Base-by-base conservation (phyloP, 2,888 invertebrate genomes). In the Oligia latruncula region DNA sequence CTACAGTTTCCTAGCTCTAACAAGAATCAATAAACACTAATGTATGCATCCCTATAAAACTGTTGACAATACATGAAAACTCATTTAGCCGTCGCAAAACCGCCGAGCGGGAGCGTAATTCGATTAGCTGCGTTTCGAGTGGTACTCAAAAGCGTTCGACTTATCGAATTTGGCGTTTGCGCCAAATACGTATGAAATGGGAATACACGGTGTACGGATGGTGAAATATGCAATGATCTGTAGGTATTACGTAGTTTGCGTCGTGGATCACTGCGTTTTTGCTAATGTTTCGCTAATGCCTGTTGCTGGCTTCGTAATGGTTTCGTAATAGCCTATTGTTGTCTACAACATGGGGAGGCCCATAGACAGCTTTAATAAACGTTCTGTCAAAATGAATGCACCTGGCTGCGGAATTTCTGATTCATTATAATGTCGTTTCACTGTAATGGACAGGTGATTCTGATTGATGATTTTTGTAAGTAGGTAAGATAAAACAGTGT, bases 81-180 rank as follows among this genome's bases (percentile, higher is more conserved):
- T 90, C 89, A 90, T 91, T 91, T 88, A 89, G 74, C 82, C 83
- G 70, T 83, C 72, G 89, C 88, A 88, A 87, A 92, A 91, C 91
- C 91, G 82, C 90, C 75, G 83, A 86, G 82, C 88, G 85, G 82
- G 89, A 87, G 87, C 89, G 91, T 93, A 92, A 94, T 93, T 92
- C 90, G 90, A 92, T 93, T 93, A 92, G 92, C 91, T 92, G 92
- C 91, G 92, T 91, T 91, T 91, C 89, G 88, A 90, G 87, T 88
- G 88, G 89, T 89, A 90, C 91, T 93, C 91, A 49, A 91, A 91
- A 92, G 91, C 91, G 89, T 84, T 87, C 89, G 92, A 91, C 92
- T 93, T 93, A 93, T 92, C 89, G 92, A 92, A 92, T 93, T 93
- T 92, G 92, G 92, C 90, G 89, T 92, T 92, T 90, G 91, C 89